These are phyloP conservation scores for Chymomyza fuscimana DNA, from an alignment of 2,888 invertebrate genomes.

Conservation along the genomic window DNA sequence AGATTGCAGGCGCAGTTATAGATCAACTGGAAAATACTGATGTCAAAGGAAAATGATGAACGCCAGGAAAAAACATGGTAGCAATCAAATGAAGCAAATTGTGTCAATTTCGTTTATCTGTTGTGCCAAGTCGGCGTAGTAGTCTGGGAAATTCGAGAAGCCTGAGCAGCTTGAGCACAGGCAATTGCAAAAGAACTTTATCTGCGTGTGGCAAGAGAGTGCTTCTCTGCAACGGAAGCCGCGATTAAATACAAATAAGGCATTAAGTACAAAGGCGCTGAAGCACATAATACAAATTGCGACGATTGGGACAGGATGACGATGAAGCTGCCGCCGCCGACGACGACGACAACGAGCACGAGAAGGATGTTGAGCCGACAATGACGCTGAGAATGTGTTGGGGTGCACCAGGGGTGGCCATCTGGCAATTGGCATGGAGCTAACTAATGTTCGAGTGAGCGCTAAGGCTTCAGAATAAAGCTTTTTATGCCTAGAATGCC, in stretches of 20 bases:
- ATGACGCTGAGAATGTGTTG: conserved; percentile 6
- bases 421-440: conserved; percentile 8
- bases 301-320: conserved; percentile 53
- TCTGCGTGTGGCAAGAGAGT: background rate
- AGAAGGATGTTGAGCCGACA: background rate
- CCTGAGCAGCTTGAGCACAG: background rate
- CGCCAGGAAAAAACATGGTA: conserved; percentile 23
- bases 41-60: conserved; percentile 33
- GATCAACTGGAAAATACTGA: background rate
- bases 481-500: background rate
- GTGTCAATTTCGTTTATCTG: conserved; percentile 61
- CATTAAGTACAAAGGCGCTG: conserved; percentile 72
- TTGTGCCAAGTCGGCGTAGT: background rate
- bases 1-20: background rate
- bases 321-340: background rate
- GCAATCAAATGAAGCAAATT: conserved; percentile 50
- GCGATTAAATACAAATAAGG: conserved; percentile 75
- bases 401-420: background rate
- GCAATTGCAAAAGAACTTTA: background rate
- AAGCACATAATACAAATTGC: conserved; percentile 74
- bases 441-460: conserved; percentile 1
- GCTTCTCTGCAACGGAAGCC: conserved; percentile 56
- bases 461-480: background rate
- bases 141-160: too few relatives aligned
- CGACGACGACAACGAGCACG: too few relatives aligned